Conservation (phyloP, 2,888 invertebrate species). For the Drosophila incognita region DNA sequence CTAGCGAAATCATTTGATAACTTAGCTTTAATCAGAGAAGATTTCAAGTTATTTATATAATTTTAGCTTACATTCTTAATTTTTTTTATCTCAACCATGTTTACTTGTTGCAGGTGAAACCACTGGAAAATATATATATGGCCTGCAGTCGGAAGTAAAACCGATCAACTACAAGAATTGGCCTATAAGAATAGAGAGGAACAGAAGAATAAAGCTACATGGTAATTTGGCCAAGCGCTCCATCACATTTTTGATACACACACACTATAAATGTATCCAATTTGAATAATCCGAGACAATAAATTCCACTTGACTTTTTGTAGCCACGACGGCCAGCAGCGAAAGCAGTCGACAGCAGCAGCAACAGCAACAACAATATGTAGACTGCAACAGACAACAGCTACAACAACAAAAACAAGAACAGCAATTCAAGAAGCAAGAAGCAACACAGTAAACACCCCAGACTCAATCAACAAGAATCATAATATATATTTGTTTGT, state of each 20-base stretch:
- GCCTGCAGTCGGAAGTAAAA: neutral
- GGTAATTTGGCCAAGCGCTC: conserved; percentile 49
- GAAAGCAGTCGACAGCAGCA: conserved; percentile 78
- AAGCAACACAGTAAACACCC: conserved; percentile 45
- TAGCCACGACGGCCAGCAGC: conserved; percentile 67
- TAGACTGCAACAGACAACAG: conserved; percentile 59
- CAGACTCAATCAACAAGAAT: conserved; percentile 29
- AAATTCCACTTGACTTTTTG: conserved; percentile 75
- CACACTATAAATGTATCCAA: conserved; percentile 21
- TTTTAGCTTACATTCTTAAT: neutral
- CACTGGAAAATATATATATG: conserved; percentile 13
- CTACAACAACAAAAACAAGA: conserved; percentile 62
- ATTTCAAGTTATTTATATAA: neutral
- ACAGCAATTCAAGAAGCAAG: conserved; percentile 45
- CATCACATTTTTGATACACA: neutral
- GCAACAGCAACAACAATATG: conserved; percentile 62
- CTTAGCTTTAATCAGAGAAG: neutral
- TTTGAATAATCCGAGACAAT: conserved; percentile 57
- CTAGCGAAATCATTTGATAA: conserved; percentile 3
- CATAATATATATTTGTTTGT: conserved; percentile 22
- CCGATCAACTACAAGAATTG: conserved; percentile 19
- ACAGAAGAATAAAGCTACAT: conserved; percentile 24
- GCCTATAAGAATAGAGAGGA: conserved; percentile 14
- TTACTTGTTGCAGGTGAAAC: conserved; percentile 45
- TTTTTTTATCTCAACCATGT: conserved; percentile 13